These are phyloP conservation scores for Scaptomyza parva DNA, from an alignment of 2,888 invertebrate genomes.

Conservation along the genomic window DNA sequence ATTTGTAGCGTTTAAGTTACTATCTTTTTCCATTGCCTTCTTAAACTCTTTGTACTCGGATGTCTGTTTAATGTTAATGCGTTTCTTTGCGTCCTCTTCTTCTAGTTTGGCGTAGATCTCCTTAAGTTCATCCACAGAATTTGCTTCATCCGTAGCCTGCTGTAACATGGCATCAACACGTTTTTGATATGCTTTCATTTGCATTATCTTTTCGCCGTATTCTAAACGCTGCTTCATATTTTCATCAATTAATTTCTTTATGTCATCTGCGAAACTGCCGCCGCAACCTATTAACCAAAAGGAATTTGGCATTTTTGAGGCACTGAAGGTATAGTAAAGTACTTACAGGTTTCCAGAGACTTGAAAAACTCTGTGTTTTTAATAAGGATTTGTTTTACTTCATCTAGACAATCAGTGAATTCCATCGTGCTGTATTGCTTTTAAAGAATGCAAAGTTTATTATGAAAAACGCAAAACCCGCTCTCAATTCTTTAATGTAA, in stretches of 20 bases:
- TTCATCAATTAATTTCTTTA: neutral
- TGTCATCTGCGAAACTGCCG: slow-evolving; percentile 1
- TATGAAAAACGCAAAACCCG: neutral
- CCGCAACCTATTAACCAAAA: slow-evolving; percentile 2
- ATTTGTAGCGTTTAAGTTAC: neutral
- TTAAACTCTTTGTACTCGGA: slow-evolving; percentile 42
- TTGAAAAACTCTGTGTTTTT: neutral
- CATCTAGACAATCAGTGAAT: neutral
- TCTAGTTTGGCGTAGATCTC: neutral
- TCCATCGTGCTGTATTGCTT: neutral
- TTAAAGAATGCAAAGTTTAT: neutral
- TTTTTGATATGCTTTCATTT: neutral
- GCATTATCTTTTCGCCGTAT: neutral
- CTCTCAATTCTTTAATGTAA: neutral
- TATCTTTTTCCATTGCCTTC: neutral
- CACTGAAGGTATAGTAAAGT: neutral
- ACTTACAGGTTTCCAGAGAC: slow-evolving; percentile 10
- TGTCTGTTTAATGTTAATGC: slow-evolving; percentile 23
- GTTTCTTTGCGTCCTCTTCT: slow-evolving; percentile 18
- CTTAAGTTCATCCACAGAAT: slow-evolving; percentile 5
- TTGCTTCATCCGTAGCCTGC: slow-evolving; percentile 1
- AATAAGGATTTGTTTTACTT: slow-evolving; percentile 1
- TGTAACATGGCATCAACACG: neutral
- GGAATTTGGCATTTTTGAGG: neutral
- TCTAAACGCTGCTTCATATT: neutral